A percentile compares a stretch with the other conserved stretches of the same genome.
phyloP scores from a whole-genome alignment of 2,888 invertebrate species.

The Ametastegia equiseti region DNA sequence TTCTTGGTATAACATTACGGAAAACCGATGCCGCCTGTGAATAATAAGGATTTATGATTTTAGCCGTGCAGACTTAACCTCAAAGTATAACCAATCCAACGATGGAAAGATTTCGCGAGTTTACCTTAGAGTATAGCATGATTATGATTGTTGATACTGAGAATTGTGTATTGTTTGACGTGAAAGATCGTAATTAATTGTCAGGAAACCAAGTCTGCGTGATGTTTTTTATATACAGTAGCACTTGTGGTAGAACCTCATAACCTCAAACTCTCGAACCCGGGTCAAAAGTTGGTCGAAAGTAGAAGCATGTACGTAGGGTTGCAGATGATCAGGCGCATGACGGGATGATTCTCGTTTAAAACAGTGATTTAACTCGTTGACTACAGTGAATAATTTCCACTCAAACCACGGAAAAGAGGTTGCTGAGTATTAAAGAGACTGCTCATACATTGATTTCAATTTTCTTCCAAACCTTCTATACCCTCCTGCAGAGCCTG shows the following conservation, averaged over 20 bases:
- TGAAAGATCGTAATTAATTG: neutral
- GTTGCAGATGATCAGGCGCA: neutral
- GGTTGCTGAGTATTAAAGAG: no score
- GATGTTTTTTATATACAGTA: neutral
- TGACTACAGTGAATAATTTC: no score
- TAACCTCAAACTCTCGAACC: conserved; percentile 1
- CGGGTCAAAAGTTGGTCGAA: no score
- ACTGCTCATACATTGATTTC: no score
- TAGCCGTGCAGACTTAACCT: neutral
- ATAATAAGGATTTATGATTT: neutral
- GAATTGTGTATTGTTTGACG: neutral
- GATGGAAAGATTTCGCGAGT: neutral
- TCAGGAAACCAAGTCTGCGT: neutral
- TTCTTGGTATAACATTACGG: conserved; percentile 21
- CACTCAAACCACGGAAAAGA: no score
- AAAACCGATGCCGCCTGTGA: conserved; percentile 34
- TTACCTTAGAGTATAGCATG: conserved; percentile 39
- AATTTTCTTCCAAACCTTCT: no score
- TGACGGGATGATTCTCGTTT: neutral
- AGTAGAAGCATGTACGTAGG: neutral
- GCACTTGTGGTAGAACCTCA: neutral
- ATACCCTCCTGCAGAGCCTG: no score
- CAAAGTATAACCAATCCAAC: neutral
- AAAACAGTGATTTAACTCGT: no score
- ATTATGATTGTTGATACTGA: neutral